Evolutionary conservation across 2,113 vertebrate genomes (phyloP), one percentile per base, ranked within the genome.

Genomic region (Carassius carassius): DNA sequence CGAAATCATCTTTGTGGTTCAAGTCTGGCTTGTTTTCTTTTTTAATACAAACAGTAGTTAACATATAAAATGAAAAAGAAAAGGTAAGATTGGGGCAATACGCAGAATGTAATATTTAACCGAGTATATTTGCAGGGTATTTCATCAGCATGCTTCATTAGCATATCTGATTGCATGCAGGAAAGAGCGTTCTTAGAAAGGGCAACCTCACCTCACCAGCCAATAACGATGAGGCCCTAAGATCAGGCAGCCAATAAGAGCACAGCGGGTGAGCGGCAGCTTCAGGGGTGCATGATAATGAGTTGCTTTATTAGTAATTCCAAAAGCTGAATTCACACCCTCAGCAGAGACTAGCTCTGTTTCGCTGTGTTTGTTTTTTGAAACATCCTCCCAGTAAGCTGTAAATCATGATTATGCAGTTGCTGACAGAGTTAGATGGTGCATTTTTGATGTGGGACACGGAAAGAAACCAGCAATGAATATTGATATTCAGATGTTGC

Each of bases 141-240:
- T 81, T 86, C 69, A 77, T 72, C 74, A 84, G 65, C 60, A 84
- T 5, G 32, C 81, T 87, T 78, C 80, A 83, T 80, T 54, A 79
- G 85, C 60, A 72, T 82, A 70, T 85, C 58, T 82, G 82, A 87
- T 86, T 84, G 82, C 73, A 8, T 54, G 32, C 32, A 8, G 29
- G 29, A 51, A 21, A 7, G 29, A 77, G 17, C 37, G 25, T 63
- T 54, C n/a, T 79, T 9, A 82, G 56, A 56, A 51, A 81, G 62
- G 58, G 32, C 32, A 32, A 87, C 88, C 87, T 90, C n/a, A 65
- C 86, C 49, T 90, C 90, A 90, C 90, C 88, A 88, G 29, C 21
- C 90, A 86, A 87, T 92, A 93, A 93, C 92, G 88, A 92, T 85
- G 54, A 79, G 87, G 92, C 87, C 90, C 85, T 92, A 93, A 93